Percentiles rank a stretch among this genome's conserved stretches.
These are phyloP conservation scores for Stratiomys singularior DNA, from an alignment of 2,888 invertebrate genomes.

Conservation along the genomic window DNA sequence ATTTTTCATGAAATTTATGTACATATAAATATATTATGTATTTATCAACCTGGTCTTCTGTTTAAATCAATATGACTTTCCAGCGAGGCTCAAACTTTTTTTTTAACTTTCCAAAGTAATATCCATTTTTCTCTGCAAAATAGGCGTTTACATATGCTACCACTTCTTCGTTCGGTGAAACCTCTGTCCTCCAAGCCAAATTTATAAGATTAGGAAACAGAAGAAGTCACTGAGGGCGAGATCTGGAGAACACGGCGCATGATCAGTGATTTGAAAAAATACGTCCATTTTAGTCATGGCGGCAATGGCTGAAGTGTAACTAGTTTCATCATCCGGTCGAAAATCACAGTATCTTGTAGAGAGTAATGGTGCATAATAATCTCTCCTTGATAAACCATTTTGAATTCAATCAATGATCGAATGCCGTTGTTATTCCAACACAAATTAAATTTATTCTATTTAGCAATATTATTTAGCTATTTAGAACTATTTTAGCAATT, in stretches of 20 bases:
- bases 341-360: background rate
- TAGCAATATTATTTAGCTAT: too few relatives aligned
- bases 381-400: background rate
- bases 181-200: background rate
- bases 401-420: background rate
- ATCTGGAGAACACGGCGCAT: background rate
- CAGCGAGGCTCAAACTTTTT: background rate
- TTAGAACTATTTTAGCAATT: background rate
- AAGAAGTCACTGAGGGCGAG: background rate
- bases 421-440: background rate
- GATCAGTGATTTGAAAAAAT: slow-evolving; percentile 2
- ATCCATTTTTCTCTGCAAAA: background rate
- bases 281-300: background rate
- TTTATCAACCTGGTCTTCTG: background rate
- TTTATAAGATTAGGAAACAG: background rate
- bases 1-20: background rate
- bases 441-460: background rate
- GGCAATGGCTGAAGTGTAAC: background rate
- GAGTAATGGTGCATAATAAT: background rate
- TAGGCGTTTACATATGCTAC: background rate
- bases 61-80: background rate
- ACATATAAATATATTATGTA: too few relatives aligned
- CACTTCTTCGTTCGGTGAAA: background rate
- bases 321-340: background rate
- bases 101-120: background rate